Base-by-base conservation (phyloP, 2,113 vertebrate genomes). In the Marmota monax region DNA sequence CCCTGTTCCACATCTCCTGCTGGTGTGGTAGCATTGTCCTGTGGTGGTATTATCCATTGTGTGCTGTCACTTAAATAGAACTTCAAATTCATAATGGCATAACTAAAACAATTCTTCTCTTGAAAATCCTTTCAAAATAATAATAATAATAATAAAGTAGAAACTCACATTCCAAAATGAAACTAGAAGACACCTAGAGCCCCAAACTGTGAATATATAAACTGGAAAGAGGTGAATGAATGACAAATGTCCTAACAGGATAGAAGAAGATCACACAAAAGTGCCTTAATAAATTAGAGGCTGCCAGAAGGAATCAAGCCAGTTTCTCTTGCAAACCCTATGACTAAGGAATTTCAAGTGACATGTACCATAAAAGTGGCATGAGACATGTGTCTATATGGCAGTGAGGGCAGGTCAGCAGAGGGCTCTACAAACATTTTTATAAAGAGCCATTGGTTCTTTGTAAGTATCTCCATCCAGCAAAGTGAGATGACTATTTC, bases 341-440 rank as follows among this genome's bases (percentile, higher is more conserved):
- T 61, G 42, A 7, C 61, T 61, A 2, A 2, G 80, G 61, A 45
- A 4, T 1, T 0, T 45, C 23, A 34, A 16, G 18, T 2, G 5
- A 27, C 7, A 1, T 25, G 2, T 37, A 14, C 72, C 6, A 1
- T 4, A 7, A 12, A 23, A 18, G 34, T 5, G 0, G 51, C 10
- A 32, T 13, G 9, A 16, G 11, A 1, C 7, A 0, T 5, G 9
- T 11, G 7, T 29, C 32, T 67, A 0, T 25, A 11, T 32, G 1
- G 27, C 51, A 4, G 2, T 73, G 48, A 34, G 56, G 76, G 10
- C 61, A 18, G 63, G 29, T 25, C 53, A 51, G 14, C 51, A n/a
- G 51, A 72, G 32, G 51, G 18, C 37, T 29, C 83, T 83, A 20
- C 29, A 84, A n/a, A 42, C 11, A 22, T 53, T n/a, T 37, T 39